phyloP scores from a whole-genome alignment of 53 echinoderm and acorn worm species.

The Antedon mediterranea region DNA sequence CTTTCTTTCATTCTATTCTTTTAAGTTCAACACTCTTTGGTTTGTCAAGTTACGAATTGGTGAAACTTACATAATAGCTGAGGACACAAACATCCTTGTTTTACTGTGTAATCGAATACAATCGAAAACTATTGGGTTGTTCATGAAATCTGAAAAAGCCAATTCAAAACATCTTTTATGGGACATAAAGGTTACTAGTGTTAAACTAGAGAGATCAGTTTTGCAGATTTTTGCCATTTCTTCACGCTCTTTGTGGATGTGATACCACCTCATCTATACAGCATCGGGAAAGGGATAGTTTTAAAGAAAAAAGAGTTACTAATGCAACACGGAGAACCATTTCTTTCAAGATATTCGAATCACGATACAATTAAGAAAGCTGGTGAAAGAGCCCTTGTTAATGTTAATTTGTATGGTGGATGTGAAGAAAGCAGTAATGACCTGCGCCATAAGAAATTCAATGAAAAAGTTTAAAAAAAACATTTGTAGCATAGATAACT shows the following conservation, averaged over 20 bases:
- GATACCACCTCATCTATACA: conserved; percentile 11
- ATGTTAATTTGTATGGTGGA: not conserved
- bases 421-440: not conserved
- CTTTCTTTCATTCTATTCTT: too few species aligned
- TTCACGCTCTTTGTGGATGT: conserved; percentile 12
- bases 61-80: too few species aligned
- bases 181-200: not conserved
- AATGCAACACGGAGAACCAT: not conserved
- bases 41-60: too few species aligned
- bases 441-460: not conserved
- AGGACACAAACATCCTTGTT: too few species aligned
- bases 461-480: not conserved
- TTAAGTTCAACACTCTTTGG: too few species aligned
- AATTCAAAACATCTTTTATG: too few species aligned
- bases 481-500: not conserved
- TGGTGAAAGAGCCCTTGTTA: not conserved
- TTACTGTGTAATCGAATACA: too few species aligned
- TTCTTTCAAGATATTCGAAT: not conserved
- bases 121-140: too few species aligned
- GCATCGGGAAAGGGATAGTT: conserved; percentile 8
- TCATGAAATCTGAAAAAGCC: too few species aligned
- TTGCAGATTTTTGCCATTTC: conserved; percentile 5
- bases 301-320: conserved; percentile 3
- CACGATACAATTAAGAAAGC: not conserved
- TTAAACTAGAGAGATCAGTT: not conserved